Evolutionary conservation across 2,113 vertebrate species (phyloP).

Genomic region (Trachemys scripta): DNA sequence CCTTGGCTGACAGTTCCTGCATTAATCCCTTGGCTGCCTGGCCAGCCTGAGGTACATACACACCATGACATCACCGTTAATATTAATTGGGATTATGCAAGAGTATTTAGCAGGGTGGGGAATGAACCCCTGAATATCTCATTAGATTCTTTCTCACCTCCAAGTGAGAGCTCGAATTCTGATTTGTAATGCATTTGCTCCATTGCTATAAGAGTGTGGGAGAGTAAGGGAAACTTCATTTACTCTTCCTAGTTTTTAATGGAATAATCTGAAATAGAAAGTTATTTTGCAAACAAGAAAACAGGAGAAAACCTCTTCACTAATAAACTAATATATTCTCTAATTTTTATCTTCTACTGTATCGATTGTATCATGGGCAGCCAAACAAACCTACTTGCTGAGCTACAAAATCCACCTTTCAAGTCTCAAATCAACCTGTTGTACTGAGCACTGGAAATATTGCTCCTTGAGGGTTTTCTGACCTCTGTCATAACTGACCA

Average conservation of each 20-base stretch:
- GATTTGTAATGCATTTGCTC: conserved; percentile 45
- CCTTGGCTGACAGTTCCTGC: too few species aligned
- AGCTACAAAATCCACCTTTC: background rate
- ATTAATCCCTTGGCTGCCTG: background rate
- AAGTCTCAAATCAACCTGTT: background rate
- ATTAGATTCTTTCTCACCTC: conserved; percentile 27
- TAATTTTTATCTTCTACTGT: background rate
- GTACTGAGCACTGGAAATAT: background rate
- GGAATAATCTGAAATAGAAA: background rate
- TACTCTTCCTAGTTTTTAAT: background rate
- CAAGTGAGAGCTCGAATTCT: conserved; percentile 37
- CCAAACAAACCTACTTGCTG: background rate
- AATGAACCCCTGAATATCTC: background rate
- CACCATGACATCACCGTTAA: background rate
- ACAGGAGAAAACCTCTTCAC: background rate
- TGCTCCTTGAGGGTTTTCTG: background rate
- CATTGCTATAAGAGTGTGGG: background rate
- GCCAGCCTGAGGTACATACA: background rate
- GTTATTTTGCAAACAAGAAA: background rate
- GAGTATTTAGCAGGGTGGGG: background rate
- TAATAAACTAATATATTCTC: background rate
- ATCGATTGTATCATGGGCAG: background rate
- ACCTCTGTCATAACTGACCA: background rate
- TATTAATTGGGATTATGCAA: background rate
- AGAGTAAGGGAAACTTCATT: background rate